These are phyloP conservation scores for Zygogramma bicolorata DNA, from an alignment of 2,888 invertebrate species.

Conservation along the genomic window DNA sequence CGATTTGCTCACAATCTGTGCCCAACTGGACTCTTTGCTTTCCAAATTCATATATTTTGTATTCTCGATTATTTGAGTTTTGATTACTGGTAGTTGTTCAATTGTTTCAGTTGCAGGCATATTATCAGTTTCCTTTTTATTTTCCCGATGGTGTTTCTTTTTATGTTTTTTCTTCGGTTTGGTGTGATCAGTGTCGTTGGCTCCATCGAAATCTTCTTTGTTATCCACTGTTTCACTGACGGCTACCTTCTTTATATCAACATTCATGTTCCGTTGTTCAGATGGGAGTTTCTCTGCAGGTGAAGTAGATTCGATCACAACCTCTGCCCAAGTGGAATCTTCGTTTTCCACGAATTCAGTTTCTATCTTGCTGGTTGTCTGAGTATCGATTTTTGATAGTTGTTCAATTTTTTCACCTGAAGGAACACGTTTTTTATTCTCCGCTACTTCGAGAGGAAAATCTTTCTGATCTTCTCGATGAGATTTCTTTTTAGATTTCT, in stretches of 20 bases:
- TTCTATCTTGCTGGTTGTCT: not conserved
- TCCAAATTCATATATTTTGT: not conserved
- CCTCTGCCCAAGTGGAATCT: not conserved
- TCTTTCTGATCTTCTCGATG: not conserved
- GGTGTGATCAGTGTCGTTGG: not conserved
- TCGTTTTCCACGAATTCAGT: not conserved
- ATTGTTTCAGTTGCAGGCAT: not conserved
- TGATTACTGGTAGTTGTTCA: not conserved
- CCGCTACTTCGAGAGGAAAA: not conserved
- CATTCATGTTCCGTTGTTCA: too few relatives aligned
- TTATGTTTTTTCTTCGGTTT: not conserved
- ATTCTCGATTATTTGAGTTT: not conserved
- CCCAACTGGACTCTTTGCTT: not conserved
- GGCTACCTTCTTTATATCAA: too few relatives aligned
- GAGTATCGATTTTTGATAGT: not conserved
- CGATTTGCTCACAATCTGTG: not conserved
- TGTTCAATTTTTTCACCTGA: not conserved
- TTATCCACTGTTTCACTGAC: too few relatives aligned
- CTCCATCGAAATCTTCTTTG: not conserved
- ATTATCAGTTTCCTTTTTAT: not conserved
- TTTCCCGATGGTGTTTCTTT: not conserved
- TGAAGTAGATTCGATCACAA: not conserved
- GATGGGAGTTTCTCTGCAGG: not conserved
- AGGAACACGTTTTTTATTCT: not conserved
- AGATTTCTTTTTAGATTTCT: conserved; percentile 25